These are phyloP conservation scores for Engraulis encrasicolus DNA, from an alignment of 2,113 vertebrate species.

Conservation along the genomic window DNA sequence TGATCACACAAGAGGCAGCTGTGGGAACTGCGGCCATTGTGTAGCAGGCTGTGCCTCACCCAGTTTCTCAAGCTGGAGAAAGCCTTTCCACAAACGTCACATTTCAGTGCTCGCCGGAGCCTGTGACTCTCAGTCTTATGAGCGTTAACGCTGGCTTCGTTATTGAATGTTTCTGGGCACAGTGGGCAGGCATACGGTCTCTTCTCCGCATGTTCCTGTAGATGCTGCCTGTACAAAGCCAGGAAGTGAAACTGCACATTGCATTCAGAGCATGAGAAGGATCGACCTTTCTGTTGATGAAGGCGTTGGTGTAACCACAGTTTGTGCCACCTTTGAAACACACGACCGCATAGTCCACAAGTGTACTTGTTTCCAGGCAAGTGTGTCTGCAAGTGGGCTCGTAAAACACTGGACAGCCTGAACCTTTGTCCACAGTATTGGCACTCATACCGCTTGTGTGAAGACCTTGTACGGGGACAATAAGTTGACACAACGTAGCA, in stretches of 20 bases:
- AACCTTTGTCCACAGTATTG: constrained; percentile 33
- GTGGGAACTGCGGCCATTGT: constrained; percentile 42
- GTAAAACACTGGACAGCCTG: constrained; percentile 7
- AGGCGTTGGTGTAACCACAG: constrained; percentile 45
- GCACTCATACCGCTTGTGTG: constrained; percentile 28
- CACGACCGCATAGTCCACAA: constrained; percentile 46
- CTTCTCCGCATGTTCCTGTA: constrained; percentile 50
- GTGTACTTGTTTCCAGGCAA: constrained; percentile 31
- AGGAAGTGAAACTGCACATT: constrained; percentile 53
- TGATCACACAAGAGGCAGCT: constrained; percentile 40
- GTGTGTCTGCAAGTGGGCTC: constrained; percentile 28
- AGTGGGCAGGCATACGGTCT: constrained; percentile 40
- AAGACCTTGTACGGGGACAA: constrained; percentile 2
- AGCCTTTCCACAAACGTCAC: constrained; percentile 51
- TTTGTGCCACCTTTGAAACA: constrained; percentile 46
- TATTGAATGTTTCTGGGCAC: constrained; percentile 40
- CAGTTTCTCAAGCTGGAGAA: constrained; percentile 51
- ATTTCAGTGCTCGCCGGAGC: constrained; percentile 30
- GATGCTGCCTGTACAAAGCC: constrained; percentile 52
- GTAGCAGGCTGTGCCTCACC: constrained; percentile 52
- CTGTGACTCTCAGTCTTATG: constrained; percentile 34
- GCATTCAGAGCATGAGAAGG: constrained; percentile 55
- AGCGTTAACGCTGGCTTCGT: constrained; percentile 17
- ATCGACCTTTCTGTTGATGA: constrained; percentile 27
- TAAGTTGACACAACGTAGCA: constrained; percentile 12